Percentiles rank a stretch among this genome's conserved stretches.
phyloP scores from a whole-genome alignment of 2,797 vertebrate species.

The Gallinago stenura region DNA sequence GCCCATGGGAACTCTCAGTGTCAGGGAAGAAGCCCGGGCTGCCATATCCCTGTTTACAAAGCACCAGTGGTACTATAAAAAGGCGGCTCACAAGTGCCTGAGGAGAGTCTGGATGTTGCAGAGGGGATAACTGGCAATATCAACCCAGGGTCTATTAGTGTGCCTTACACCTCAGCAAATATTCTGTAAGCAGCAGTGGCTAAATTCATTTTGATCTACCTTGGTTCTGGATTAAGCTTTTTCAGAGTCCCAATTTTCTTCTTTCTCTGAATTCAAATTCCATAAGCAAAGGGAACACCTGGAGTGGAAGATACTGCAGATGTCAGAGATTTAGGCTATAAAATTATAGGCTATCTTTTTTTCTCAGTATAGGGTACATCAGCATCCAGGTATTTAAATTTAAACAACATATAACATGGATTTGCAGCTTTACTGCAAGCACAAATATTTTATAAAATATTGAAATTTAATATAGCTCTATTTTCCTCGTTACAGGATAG shows the following conservation, averaged over 20 bases:
- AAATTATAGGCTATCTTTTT: background rate
- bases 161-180: background rate
- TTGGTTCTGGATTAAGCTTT: conserved; percentile 27
- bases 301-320: background rate
- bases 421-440: conserved; percentile 28
- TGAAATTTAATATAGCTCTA: conserved; percentile 27
- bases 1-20: background rate
- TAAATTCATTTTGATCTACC: background rate
- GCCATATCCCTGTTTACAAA: background rate
- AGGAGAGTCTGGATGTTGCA: background rate
- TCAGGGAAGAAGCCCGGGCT: background rate
- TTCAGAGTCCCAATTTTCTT: background rate
- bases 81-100: background rate
- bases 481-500: background rate
- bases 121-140: background rate
- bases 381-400: conserved; percentile 17
- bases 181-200: background rate
- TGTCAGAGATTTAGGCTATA: background rate
- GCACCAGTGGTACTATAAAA: background rate
- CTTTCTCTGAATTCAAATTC: background rate
- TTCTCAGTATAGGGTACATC: background rate
- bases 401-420: conserved; percentile 9
- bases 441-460: conserved; percentile 47
- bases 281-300: conserved; percentile 6
- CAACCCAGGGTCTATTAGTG: background rate